Evolutionary conservation across 2,888 invertebrate species (phyloP).

Genomic region (Tortrix viridana): DNA sequence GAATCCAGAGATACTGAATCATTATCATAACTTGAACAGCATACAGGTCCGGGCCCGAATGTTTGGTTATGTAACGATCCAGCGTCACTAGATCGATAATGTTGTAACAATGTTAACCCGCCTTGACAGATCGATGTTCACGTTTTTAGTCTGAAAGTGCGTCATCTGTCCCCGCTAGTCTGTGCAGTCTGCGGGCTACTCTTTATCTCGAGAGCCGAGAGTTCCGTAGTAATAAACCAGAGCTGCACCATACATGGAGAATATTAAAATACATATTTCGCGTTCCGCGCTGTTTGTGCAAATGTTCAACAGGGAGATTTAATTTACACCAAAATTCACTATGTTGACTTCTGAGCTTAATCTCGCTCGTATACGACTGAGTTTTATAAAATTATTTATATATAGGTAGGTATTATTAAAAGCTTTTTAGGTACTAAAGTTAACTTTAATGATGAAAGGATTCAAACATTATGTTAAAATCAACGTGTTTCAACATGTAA

Average conservation of each 20-base stretch:
- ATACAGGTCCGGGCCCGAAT: no score
- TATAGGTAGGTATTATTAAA: neutral
- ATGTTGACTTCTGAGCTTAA: neutral
- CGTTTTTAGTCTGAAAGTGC: slow-evolving; percentile 1
- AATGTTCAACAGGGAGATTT: slow-evolving; percentile 24
- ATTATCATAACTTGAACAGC: no score
- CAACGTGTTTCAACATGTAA: no score
- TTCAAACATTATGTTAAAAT: neutral
- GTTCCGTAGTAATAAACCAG: slow-evolving; percentile 64
- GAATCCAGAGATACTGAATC: no score
- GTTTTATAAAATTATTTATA: no score
- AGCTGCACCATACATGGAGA: slow-evolving; percentile 48
- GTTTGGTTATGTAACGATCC: no score
- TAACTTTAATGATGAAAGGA: neutral
- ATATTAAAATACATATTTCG: slow-evolving; percentile 48
- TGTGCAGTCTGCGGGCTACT: slow-evolving; percentile 45
- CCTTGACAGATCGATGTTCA: neutral
- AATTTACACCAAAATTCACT: slow-evolving; percentile 18
- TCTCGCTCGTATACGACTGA: no score
- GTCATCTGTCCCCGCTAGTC: slow-evolving; percentile 16
- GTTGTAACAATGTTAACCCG: no score
- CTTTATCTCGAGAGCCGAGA: slow-evolving; percentile 58
- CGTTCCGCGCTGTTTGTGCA: slow-evolving; percentile 44
- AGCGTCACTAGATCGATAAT: no score
- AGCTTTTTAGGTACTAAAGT: neutral